phyloP scores from a whole-genome alignment of 2,113 vertebrate species.

The Microcebus lehilahytsara region DNA sequence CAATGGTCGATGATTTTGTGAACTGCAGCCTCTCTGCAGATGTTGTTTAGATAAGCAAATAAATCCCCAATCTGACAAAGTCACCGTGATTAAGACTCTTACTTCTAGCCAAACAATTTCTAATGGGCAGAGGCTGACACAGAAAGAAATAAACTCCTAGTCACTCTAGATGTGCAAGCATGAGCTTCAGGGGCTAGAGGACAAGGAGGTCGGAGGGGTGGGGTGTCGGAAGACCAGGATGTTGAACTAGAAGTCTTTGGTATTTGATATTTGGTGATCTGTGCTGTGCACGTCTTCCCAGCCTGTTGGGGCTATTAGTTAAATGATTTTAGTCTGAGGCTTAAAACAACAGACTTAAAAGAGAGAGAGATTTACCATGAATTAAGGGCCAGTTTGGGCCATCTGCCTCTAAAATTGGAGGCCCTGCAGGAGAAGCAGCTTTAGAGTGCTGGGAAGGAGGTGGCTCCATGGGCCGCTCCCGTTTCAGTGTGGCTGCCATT shows the following conservation, averaged over 20 bases:
- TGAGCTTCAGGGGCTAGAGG: not conserved
- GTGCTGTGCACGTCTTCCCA: fast-evolving
- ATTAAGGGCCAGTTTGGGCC: not conserved
- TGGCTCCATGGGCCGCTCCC: not conserved
- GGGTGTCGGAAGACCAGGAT: not conserved
- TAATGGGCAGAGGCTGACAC: not conserved
- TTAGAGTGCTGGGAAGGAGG: not conserved
- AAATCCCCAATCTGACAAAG: not conserved
- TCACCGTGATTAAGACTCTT: not conserved
- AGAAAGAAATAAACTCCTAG: not conserved
- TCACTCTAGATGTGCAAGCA: not conserved
- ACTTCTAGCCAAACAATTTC: not conserved
- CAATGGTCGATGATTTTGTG: not conserved
- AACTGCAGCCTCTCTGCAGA: not conserved
- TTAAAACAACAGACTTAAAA: constrained; percentile 1
- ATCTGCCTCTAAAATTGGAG: not conserved
- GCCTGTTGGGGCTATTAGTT: not conserved
- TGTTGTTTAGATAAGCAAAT: not conserved
- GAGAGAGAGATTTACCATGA: not conserved
- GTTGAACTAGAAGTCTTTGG: not conserved
- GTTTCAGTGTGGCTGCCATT: not conserved
- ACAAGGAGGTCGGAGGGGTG: fast-evolving
- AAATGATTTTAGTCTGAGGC: not conserved
- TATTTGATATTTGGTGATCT: not conserved
- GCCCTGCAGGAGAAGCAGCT: not conserved